Conservation (phyloP, 2,888 invertebrate species). For the Protula sp. region DNA sequence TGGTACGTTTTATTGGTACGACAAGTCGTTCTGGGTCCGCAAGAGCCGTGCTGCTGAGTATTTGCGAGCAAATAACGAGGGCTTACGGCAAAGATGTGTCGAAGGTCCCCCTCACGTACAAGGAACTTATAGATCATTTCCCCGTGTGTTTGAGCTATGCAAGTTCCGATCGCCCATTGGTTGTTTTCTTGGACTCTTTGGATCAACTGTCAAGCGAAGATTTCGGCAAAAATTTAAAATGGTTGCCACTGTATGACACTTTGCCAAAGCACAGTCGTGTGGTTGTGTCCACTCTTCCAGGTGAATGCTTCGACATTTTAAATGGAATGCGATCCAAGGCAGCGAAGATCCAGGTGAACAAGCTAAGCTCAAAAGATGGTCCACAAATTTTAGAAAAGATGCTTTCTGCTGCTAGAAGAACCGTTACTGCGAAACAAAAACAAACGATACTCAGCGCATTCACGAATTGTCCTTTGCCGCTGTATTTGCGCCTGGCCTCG, state of each 20-base stretch:
- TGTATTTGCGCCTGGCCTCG: conserved; percentile 20
- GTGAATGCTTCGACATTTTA: conserved; percentile 14
- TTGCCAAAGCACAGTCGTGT: conserved; percentile 10
- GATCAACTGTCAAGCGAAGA: conserved; percentile 17
- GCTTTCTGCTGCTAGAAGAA: conserved; percentile 5
- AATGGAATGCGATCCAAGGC: conserved; percentile 6
- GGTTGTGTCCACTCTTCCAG: conserved; percentile 13
- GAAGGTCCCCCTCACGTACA: conserved; percentile 8
- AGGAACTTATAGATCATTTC: conserved; percentile 11
- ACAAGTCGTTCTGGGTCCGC: conserved; percentile 12
- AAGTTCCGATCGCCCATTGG: conserved; percentile 2
- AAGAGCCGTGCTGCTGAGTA: conserved; percentile 7
- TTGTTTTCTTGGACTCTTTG: conserved; percentile 11
- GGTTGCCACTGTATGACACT: conserved; percentile 6
- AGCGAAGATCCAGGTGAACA: conserved; percentile 6
- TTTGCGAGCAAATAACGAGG: conserved; percentile 10
- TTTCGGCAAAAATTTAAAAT: conserved; percentile 16
- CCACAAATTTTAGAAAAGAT: conserved; percentile 11
- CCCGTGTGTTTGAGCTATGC: conserved; percentile 9
- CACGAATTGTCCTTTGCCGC: conserved; percentile 13
- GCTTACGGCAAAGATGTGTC: conserved; percentile 7
- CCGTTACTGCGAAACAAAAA: conserved; percentile 8
- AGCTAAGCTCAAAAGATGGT: conserved; percentile 9
- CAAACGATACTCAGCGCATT: neutral
- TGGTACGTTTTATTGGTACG: conserved; percentile 15